Percentiles rank a stretch among this genome's conserved stretches.
phyloP scores from a whole-genome alignment of 35 echinoderm and acorn worm species.

The Ptychodera flava region DNA sequence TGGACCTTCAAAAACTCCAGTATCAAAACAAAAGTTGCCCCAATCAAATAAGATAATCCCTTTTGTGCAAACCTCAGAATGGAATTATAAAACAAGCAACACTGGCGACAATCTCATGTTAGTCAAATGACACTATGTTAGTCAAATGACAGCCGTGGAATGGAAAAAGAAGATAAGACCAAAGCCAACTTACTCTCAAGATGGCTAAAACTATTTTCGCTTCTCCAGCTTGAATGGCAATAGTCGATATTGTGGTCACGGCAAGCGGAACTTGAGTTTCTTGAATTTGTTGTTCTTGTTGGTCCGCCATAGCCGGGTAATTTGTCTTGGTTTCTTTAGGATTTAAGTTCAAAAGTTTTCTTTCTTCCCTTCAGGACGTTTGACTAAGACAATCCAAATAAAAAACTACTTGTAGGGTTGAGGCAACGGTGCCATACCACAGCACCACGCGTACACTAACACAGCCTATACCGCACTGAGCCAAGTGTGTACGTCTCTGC shows the following conservation, averaged over 20 bases:
- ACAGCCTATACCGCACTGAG: not conserved
- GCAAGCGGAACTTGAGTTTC: slow-evolving; percentile 11
- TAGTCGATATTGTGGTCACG: slow-evolving; percentile 84
- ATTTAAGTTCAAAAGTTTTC: not conserved
- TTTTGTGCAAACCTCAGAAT: no score
- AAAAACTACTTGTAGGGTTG: not conserved
- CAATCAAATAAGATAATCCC: no score
- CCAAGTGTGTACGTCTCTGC: no score
- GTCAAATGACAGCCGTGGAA: no score
- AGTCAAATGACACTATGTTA: no score
- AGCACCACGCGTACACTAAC: not conserved
- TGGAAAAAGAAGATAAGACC: no score
- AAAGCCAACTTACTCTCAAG: slow-evolving; percentile 94
- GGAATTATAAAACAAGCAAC: no score
- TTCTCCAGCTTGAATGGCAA: slow-evolving; percentile 82
- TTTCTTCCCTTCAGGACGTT: not conserved
- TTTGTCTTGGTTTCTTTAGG: not conserved
- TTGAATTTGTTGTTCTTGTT: not conserved
- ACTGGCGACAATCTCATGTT: no score
- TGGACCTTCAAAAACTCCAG: no score
- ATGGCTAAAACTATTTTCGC: slow-evolving; percentile 84
- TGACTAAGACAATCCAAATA: not conserved
- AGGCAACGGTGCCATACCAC: not conserved
- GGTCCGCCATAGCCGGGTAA: not conserved
- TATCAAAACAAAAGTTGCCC: no score